Evolutionary conservation across 2,113 vertebrate genomes (phyloP), one percentile per base, ranked within the genome.

Genomic region (Pelusios castaneus): DNA sequence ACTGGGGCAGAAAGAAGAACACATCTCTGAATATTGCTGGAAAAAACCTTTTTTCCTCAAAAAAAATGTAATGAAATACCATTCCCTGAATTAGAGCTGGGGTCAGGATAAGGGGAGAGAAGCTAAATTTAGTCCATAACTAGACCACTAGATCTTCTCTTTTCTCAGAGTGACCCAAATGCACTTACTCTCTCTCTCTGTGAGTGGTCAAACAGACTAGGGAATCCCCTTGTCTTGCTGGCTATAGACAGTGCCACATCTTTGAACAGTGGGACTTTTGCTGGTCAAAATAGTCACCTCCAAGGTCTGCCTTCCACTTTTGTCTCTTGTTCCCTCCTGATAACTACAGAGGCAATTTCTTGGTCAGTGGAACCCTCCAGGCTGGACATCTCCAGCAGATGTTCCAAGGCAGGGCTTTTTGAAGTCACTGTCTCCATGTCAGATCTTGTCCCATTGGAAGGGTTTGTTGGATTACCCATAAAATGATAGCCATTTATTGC

Each of bases 301-400:
- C 70, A 83, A 89, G 89, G 49, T 81, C 8, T 55, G 55, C 49
- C 92, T 47, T 76, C 90, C 75, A 63, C 24, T 13, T 21, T 85
- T 87, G 94, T 91, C 80, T 91, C 89, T 41, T 88, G n/a, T 88
- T 84, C 83, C 14, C 34, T 76, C 55, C 41, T 22, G 76, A 75
- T 80, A 89, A 89, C 92, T 58, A 41, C 58, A 88, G 38, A 1
- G 34, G 77, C 58, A 78, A 25, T 85, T 90, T 91, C 84, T 73
- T 83, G 91, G 89, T 38, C n/a, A 76, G 60, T 82, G 76, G 17
- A 95, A 89, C 73, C 80, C 84, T 93, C 89, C 70, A 94, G 81
- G 70, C 70, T 95, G 92, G 87, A 43, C 70, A 41, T 31, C 94
- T 95, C 88, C 95, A 89, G 87, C 92, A 94, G 95, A 91, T 49